Evolutionary conservation across 2,888 invertebrate genomes (phyloP), one percentile per base, ranked within the genome.

Genomic region (Drosophila cracens): DNA sequence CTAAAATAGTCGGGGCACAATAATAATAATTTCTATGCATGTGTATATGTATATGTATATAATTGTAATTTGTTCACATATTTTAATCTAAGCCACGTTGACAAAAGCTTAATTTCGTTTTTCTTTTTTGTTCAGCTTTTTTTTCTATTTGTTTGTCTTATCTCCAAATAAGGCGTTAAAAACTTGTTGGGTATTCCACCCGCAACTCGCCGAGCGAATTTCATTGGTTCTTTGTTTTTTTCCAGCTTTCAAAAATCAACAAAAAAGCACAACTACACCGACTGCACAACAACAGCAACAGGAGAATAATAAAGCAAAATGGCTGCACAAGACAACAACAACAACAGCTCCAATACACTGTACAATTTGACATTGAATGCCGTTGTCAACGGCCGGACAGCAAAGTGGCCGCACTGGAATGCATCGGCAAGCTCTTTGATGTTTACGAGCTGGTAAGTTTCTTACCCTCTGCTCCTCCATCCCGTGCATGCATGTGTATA

Each of bases 371-470:
- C 92, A 65, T 74, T 93, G 67, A 59, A 66, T 31, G 83, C 89
- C 62, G 90, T 92, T 76, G 92, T 92, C 54, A 74, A 82, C 27
- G 89, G 91, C 72, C 83, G 70, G 90, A 92, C 76, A 90, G 90
- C 67, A 92, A 90, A 83, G 91, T 92, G 59, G 65, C 84, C 46
- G 87, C 86, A 34, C 69, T 93, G 79, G 86, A 92, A 63, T 88
- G 88, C 60, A 90, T 93, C 53, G 84, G 90, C 68, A 88, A 90
- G 43, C 90, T 93, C 48, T 91, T 91, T 60, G 93, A 93, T 87
- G 91, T 93, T 66, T 93, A 93, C 76, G 89, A 90, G 60, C 83
- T 89, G 90, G 93, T 93, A 83, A 91, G 92, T 90, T 11, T 11
- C 21, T 33, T 21, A 43, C 31, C 46, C 31, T 31, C n/a, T 51